Percentiles rank a stretch among this genome's conserved stretches.
These are phyloP conservation scores for Eurytemora carolleeae DNA, from an alignment of 1,140 invertebrate species.

Conservation along the genomic window DNA sequence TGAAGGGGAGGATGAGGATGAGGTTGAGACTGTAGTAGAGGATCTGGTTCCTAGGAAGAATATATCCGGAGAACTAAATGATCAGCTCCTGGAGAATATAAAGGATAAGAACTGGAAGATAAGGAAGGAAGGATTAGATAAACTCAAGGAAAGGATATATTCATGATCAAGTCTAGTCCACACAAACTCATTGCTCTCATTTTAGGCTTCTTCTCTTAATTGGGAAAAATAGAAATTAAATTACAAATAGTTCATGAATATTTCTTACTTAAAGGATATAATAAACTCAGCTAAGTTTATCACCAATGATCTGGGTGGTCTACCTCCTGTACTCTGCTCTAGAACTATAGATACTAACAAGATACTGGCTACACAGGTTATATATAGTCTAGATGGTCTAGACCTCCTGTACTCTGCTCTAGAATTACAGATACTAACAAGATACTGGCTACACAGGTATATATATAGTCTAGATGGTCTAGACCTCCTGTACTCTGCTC, in stretches of 20 bases:
- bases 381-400: conserved; percentile 58
- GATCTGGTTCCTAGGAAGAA: conserved; percentile 54
- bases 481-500: conserved; percentile 48
- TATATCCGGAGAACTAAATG: conserved; percentile 51
- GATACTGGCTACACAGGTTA: conserved; percentile 64
- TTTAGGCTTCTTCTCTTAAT: no score
- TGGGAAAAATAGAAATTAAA: no score
- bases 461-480: conserved; percentile 61
- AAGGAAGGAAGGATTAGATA: conserved; percentile 57
- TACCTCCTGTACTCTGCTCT: conserved; percentile 50
- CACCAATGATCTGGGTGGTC: conserved; percentile 55
- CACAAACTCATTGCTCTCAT: no score
- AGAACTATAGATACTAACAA: conserved; percentile 71
- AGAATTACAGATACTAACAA: conserved; percentile 71
- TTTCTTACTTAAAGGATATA: no score
- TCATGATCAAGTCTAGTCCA: no score
- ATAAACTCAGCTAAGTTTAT: conserved; percentile 54
- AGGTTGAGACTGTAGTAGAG: conserved; percentile 30
- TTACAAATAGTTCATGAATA: no score
- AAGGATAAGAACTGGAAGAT: conserved; percentile 28
- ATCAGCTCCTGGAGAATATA: background rate
- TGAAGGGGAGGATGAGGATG: conserved; percentile 27
- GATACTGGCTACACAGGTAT: conserved; percentile 64
- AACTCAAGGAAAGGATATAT: no score
- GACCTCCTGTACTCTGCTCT: conserved; percentile 48